Conservation (phyloP, 1,140 invertebrate genomes). For the Sycophaga agraensis region DNA sequence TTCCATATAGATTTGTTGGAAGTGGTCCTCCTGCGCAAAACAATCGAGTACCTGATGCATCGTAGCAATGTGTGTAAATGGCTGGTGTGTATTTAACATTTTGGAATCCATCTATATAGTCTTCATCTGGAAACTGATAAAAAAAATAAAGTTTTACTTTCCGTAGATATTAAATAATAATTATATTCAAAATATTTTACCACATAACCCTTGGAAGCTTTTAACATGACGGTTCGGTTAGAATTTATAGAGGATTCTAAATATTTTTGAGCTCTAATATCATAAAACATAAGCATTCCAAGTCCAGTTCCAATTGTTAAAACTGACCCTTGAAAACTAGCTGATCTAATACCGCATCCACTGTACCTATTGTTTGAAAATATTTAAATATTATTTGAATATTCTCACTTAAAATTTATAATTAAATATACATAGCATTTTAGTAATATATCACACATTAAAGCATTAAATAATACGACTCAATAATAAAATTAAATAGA, state of each 20-base stretch:
- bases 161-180: no score
- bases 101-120: conserved; percentile 76
- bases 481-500: neutral
- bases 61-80: conserved; percentile 96
- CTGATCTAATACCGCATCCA: conserved; percentile 84
- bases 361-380: conserved; percentile 67
- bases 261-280: conserved; percentile 87
- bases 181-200: conserved; percentile 58
- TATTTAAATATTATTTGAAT: conserved; percentile 2
- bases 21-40: conserved; percentile 94
- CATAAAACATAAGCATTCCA: conserved; percentile 91
- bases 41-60: conserved; percentile 83
- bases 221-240: conserved; percentile 83
- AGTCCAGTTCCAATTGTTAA: conserved; percentile 91
- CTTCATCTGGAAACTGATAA: conserved; percentile 78
- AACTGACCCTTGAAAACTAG: conserved; percentile 86
- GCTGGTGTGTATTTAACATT: conserved; percentile 87
- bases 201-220: conserved; percentile 87
- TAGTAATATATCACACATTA: no score
- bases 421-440: no score
- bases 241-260: conserved; percentile 87
- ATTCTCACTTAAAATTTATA: neutral
- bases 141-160: neutral
- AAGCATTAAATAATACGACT: neutral
- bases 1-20: conserved; percentile 82